These are phyloP conservation scores for Pteronura brasiliensis DNA, from an alignment of 2,113 vertebrate genomes.

Conservation along the genomic window DNA sequence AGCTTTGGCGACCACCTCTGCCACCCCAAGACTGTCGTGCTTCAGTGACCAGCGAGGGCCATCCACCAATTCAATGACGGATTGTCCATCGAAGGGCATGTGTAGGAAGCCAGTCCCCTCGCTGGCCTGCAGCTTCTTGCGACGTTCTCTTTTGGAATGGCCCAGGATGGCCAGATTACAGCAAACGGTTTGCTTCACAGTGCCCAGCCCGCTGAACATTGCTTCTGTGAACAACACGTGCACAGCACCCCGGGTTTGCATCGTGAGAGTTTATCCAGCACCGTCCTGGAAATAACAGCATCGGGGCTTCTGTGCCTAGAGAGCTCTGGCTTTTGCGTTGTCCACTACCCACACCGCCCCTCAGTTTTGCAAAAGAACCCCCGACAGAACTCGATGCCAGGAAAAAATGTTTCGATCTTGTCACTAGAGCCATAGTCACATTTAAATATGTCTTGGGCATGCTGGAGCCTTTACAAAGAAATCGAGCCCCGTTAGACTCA, in stretches of 20 bases:
- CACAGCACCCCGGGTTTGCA: slow-evolving; percentile 36
- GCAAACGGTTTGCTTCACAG: slow-evolving; percentile 51
- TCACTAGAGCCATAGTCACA: slow-evolving; percentile 26
- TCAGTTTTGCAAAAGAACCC: background rate
- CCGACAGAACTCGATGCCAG: slow-evolving; percentile 35
- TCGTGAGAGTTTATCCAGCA: background rate
- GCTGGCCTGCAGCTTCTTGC: slow-evolving; percentile 70
- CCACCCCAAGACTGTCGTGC: slow-evolving; percentile 79
- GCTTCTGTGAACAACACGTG: background rate
- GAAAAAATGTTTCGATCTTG: slow-evolving; percentile 46
- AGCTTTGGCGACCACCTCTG: slow-evolving; percentile 83
- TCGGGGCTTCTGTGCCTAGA: background rate
- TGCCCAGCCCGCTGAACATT: slow-evolving; percentile 37
- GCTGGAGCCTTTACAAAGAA: slow-evolving; percentile 62
- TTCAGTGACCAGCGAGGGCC: slow-evolving; percentile 83
- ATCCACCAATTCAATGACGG: slow-evolving; percentile 80
- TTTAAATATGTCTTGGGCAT: slow-evolving; percentile 63
- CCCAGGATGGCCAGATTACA: slow-evolving; percentile 31
- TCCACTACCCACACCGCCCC: background rate
- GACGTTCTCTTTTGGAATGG: slow-evolving; percentile 45
- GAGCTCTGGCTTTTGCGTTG: background rate
- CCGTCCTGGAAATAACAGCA: slow-evolving; percentile 29
- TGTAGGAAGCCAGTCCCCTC: slow-evolving; percentile 74
- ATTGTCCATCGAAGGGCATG: slow-evolving; percentile 78
- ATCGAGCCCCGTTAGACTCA: slow-evolving; percentile 37